Evolutionary conservation across 1,140 invertebrate genomes (phyloP).

Genomic region (Andricus grossulariae): DNA sequence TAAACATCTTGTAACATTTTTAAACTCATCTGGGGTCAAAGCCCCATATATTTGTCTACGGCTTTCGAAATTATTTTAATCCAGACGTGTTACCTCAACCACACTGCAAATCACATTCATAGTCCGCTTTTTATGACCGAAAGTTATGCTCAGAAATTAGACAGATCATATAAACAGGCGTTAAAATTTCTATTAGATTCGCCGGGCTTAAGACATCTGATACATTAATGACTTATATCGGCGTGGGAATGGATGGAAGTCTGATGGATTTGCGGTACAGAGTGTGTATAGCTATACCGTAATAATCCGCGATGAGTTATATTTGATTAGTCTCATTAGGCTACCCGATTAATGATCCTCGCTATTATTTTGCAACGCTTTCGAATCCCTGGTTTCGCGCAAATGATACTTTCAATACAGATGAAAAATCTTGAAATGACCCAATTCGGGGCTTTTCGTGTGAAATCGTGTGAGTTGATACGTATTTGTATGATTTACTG

Average conservation of each 20-base stretch:
- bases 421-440: background rate
- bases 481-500: background rate
- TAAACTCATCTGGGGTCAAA: no score
- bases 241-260: conserved; percentile 1
- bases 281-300: background rate
- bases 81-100: conserved; percentile 32
- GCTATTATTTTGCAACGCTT: conserved; percentile 13
- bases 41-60: no score
- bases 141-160: conserved; percentile 50
- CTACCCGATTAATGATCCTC: conserved; percentile 7
- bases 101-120: conserved; percentile 62
- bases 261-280: background rate
- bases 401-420: background rate
- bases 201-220: conserved; percentile 44
- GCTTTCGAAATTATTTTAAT: no score
- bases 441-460: no score
- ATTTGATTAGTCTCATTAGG: conserved; percentile 28
- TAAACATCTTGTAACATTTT: no score
- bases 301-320: conserved; percentile 29
- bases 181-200: conserved; percentile 46
- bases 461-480: no score
- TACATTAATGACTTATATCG: conserved; percentile 50
- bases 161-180: conserved; percentile 43
- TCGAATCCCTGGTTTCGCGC: conserved; percentile 9
- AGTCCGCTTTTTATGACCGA: conserved; percentile 61